Evolutionary conservation across 2,888 invertebrate genomes (phyloP).

Genomic region (Drosophila algonquin): DNA sequence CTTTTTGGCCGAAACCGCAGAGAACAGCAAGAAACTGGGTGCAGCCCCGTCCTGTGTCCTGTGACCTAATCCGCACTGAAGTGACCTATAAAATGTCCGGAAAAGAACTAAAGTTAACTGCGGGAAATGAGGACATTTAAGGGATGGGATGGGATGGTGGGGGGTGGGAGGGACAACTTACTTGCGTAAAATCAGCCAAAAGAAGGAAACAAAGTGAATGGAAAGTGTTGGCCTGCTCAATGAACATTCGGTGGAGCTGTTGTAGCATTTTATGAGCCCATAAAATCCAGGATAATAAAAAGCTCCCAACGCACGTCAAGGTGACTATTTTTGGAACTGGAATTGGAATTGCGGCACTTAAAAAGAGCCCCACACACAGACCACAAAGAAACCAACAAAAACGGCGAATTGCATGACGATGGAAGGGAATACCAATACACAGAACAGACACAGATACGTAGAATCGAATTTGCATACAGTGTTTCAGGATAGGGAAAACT

Average conservation of each 20-base stretch:
- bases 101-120: constrained; percentile 16
- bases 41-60: constrained; percentile 19
- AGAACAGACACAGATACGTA: too few relatives aligned
- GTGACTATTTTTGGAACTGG: constrained; percentile 23
- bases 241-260: constrained; percentile 18
- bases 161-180: not conserved
- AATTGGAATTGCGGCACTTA: not conserved
- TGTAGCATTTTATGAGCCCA: constrained; percentile 22
- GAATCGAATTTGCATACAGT: too few relatives aligned
- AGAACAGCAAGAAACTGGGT: constrained; percentile 15
- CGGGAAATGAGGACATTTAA: constrained; percentile 36
- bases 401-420: not conserved
- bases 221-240: constrained; percentile 32
- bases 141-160: not conserved
- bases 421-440: too few relatives aligned
- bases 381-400: constrained; percentile 9
- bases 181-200: constrained; percentile 35
- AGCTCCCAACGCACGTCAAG: constrained; percentile 30
- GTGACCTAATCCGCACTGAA: constrained; percentile 42
- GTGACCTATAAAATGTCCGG: constrained; percentile 34
- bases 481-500: too few relatives aligned
- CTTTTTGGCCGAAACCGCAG: constrained; percentile 27
- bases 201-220: constrained; percentile 3
- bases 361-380: not conserved
- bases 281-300: constrained; percentile 41